phyloP scores from a whole-genome alignment of 1,140 invertebrate species.

The Tetragnatha versicolor region DNA sequence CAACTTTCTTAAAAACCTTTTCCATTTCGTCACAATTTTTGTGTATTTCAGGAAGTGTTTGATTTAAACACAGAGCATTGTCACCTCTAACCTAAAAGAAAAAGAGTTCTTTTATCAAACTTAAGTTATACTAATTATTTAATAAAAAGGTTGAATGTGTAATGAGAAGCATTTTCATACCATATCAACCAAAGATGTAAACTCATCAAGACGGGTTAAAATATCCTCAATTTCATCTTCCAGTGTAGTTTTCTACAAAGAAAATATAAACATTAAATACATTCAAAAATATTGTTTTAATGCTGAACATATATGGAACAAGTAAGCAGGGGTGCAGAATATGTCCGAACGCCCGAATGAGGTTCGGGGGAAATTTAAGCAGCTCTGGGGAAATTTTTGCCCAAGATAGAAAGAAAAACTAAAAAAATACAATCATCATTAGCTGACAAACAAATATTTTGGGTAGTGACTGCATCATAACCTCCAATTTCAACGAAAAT shows the following conservation, averaged over 20 bases:
- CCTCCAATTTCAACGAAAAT: too few relatives aligned
- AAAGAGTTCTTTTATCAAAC: neutral
- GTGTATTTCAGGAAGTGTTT: constrained; percentile 46
- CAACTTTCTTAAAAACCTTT: constrained; percentile 47
- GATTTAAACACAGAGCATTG: constrained; percentile 41
- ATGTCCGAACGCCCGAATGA: too few relatives aligned
- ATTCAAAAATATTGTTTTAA: neutral
- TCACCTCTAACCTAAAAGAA: constrained; percentile 45
- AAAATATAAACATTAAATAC: neutral
- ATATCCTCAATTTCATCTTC: constrained; percentile 49
- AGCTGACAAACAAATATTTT: too few relatives aligned
- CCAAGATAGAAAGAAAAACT: too few relatives aligned
- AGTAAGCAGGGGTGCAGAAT: too few relatives aligned
- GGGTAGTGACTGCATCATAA: too few relatives aligned
- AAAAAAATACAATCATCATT: too few relatives aligned
- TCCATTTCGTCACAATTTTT: constrained; percentile 47
- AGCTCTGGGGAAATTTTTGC: too few relatives aligned
- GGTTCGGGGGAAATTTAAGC: too few relatives aligned
- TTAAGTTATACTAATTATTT: neutral
- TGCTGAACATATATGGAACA: neutral
- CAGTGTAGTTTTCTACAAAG: constrained; percentile 36
- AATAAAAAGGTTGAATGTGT: neutral
- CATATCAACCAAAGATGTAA: constrained; percentile 47
- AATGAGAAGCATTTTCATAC: constrained; percentile 8
- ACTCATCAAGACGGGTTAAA: constrained; percentile 46